Conservation (phyloP, 2,113 vertebrate genomes). For the Heterocephalus glaber region DNA sequence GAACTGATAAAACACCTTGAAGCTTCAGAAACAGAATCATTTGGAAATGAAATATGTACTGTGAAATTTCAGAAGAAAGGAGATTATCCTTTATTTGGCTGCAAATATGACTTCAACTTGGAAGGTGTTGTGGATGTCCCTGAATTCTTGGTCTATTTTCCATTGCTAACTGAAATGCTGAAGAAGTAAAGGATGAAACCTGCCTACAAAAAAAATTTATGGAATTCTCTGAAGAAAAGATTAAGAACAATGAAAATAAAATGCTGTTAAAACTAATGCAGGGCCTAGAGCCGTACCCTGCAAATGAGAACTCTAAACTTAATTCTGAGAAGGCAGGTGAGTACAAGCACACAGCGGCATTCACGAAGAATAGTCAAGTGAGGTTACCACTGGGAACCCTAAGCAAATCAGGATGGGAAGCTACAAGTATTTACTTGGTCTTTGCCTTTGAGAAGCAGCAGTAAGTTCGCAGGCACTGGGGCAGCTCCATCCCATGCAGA, state of each 20-base stretch:
- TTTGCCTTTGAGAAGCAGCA: slow-evolving; percentile 95
- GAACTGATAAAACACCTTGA: slow-evolving; percentile 94
- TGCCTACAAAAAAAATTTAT: slow-evolving; percentile 92
- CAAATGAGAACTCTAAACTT: slow-evolving; percentile 82
- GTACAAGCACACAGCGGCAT: slow-evolving; percentile 86
- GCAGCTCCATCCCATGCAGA: slow-evolving; percentile 65
- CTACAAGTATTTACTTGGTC: slow-evolving; percentile 96
- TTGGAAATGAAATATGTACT: slow-evolving; percentile 95
- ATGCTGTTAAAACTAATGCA: slow-evolving; percentile 94
- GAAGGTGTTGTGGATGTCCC: slow-evolving; percentile 97
- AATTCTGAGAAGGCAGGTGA: slow-evolving; percentile 84
- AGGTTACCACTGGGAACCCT: slow-evolving; percentile 91
- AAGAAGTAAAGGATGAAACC: slow-evolving; percentile 96
- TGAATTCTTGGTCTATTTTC: slow-evolving; percentile 98
- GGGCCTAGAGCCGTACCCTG: slow-evolving; percentile 90
- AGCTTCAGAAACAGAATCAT: slow-evolving; percentile 91
- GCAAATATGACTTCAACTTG: slow-evolving; percentile 97
- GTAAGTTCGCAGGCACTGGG: slow-evolving; percentile 69
- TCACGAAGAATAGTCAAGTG: slow-evolving; percentile 84
- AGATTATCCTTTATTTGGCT: slow-evolving; percentile 94
- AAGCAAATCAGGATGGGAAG: slow-evolving; percentile 97
- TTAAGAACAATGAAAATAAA: slow-evolving; percentile 91
- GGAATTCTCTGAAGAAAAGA: slow-evolving; percentile 95
- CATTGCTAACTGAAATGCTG: slow-evolving; percentile 94
- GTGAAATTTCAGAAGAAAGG: slow-evolving; percentile 95